Base-by-base conservation (phyloP, 2,113 vertebrate genomes). In the Nesogale talazaci region DNA sequence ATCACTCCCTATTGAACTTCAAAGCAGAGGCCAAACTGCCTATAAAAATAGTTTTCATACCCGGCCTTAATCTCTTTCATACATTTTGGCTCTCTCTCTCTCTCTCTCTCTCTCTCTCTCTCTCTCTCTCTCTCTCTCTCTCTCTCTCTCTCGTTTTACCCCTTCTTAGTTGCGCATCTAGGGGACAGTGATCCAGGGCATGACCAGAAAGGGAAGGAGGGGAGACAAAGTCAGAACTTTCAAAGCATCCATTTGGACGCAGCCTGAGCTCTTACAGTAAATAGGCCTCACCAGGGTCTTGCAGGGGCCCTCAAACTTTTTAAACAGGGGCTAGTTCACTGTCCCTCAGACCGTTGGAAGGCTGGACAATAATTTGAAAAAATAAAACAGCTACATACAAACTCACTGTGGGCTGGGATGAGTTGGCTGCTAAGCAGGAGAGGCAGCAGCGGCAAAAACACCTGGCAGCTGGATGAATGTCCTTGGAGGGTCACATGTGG, bases 11-110 rank as follows among this genome's bases (percentile, higher is more conserved):
- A 79, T 11, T 92, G 83, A 91, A 97, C 97, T 97, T 97, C 97
- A 97, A 97, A 97, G 97, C 89, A 12, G 17, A 38, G 87, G 89
- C 94, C 92, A 96, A 96, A 83, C 94, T 84, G 97, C 89, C 95
- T 94, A 95, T 95, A 96, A 96, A 96, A 96, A 96, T 96, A 95
- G 95, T 94, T 97, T 96, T 97, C 96, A 96, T 95, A 93, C 95
- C 94, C 63, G 78, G 63, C 89, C 92, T 94, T 97, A 97, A 97
- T 96, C 94, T 95, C 88, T 97, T 96, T 96, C 96, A 95, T 96
- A 95, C 94, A 95, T 86, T 52, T 76, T 38, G 4, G 6, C 14
- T 70, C 42, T 75, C 65, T 52, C 36, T 29, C 40, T 36, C 82
- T 67, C 70, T 84, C 42, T 46, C 42, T 46, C 10, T 46, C 42